Percentiles rank a stretch among this genome's conserved stretches.
Conservation (phyloP, 1,140 invertebrate species). For the Dinoponera quadriceps region DNA sequence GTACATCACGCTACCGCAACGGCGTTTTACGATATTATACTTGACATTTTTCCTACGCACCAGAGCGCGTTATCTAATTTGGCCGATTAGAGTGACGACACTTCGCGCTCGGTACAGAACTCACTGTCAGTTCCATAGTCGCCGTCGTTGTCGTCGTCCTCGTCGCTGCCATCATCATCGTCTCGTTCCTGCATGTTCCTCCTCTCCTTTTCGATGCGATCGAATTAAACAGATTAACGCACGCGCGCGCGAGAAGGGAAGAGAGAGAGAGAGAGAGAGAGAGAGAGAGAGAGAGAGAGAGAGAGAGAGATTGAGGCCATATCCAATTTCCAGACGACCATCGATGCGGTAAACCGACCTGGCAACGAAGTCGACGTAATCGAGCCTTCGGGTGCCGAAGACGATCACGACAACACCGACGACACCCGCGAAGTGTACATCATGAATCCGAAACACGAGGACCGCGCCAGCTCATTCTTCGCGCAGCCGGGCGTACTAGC, state of each 20-base stretch:
- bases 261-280: too few species aligned
- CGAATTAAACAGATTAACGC: constrained; percentile 65
- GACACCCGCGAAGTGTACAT: constrained; percentile 88
- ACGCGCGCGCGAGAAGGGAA: too few species aligned
- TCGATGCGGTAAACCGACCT: constrained; percentile 79
- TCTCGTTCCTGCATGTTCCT: too few species aligned
- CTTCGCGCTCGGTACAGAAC: background rate
- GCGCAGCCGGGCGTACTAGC: constrained; percentile 97
- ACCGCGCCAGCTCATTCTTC: constrained; percentile 95
- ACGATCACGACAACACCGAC: constrained; percentile 77
- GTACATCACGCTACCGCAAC: constrained; percentile 6
- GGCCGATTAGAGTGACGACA: constrained; percentile 30
- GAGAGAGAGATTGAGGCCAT: constrained; percentile 46
- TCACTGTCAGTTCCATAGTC: too few species aligned
- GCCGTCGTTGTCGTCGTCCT: background rate
- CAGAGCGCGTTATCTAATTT: constrained; percentile 37
- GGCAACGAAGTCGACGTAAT: constrained; percentile 80
- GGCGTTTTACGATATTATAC: constrained; percentile 29
- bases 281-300: constrained; percentile 47
- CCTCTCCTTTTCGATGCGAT: background rate
- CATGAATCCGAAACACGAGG: constrained; percentile 92
- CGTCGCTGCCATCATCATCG: background rate
- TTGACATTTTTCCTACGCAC: constrained; percentile 21
- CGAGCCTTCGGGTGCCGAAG: constrained; percentile 75
- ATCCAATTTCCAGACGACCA: constrained; percentile 74